Conservation (phyloP, 2,797 vertebrate genomes). For the Chelon auratus region DNA sequence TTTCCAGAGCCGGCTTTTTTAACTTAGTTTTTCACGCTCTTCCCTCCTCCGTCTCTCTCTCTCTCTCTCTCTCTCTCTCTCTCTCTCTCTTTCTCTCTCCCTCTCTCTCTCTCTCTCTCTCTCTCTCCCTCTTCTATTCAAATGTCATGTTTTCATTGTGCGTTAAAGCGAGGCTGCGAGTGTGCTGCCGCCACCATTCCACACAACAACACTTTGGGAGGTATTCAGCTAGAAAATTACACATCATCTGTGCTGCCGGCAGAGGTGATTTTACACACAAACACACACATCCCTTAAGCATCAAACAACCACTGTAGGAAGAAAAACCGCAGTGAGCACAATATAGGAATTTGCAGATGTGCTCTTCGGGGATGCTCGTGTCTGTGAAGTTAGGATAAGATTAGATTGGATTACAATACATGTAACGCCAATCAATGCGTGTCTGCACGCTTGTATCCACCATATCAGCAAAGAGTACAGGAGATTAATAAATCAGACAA, state of each 20-base stretch:
- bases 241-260: slow-evolving; percentile 86
- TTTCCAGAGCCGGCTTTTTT: slow-evolving; percentile 66
- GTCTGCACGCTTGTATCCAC: slow-evolving; percentile 4
- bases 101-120: slow-evolving; percentile 18
- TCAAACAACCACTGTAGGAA: slow-evolving; percentile 74
- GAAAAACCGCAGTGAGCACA: slow-evolving; percentile 66
- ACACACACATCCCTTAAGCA: slow-evolving; percentile 66
- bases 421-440: slow-evolving; percentile 53
- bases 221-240: slow-evolving; percentile 95
- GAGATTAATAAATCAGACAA: slow-evolving; percentile 44
- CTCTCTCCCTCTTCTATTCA: slow-evolving; percentile 77
- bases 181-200: slow-evolving; percentile 72
- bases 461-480: slow-evolving; percentile 38
- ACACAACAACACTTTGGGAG: slow-evolving; percentile 90
- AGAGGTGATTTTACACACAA: slow-evolving; percentile 81
- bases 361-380: slow-evolving; percentile 49
- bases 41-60: slow-evolving; percentile 9
- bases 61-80: slow-evolving; percentile 19
- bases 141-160: slow-evolving; percentile 90
- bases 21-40: slow-evolving; percentile 54
- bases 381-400: slow-evolving; percentile 67
- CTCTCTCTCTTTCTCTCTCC: slow-evolving; percentile 34
- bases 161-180: slow-evolving; percentile 84
- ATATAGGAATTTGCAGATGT: slow-evolving; percentile 73
- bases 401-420: slow-evolving; percentile 68